Base-by-base conservation (phyloP, 2,888 invertebrate genomes). In the Plagodis pulveraria region DNA sequence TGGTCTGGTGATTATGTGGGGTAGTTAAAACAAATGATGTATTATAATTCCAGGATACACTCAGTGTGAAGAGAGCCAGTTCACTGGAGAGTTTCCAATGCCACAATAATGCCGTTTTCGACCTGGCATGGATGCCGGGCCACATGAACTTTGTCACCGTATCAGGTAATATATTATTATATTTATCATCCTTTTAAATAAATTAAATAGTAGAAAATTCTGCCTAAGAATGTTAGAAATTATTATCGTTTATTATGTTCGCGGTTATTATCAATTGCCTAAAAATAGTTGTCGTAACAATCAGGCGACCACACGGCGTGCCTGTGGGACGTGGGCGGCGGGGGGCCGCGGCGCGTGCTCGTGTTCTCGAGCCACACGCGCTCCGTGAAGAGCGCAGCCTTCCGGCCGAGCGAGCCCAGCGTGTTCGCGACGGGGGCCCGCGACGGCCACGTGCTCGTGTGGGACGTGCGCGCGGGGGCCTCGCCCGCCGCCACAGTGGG, bases 81-180 rank as follows among this genome's bases (percentile, higher is more conserved):
- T 73, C 86, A 0, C 70, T 94, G 40, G 90, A 89, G 46, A 91
- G 93, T 0, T 93, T 93, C 60, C 94, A 94, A 69, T 94, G 94
- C 60, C 98, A 98, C 84, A 94, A 94, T 73, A 98, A 98, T 93
- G 98, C 98, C 0, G 96, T 98, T 38, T 98, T 98, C 80, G 98
- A 98, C 83, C 81, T 98, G 53, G 96, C 96, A 0, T 98, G 98
- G 98, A 95, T 96, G 89, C 96, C 96, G 0, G 93, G 94, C 0
- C 94, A 95, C 74, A 94, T 94, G 94, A 96, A 95, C 73, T 93
- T 98, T 58, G 95, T 98, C 0, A 98, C 97, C 5, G 98, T 96
- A 0, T 97, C 98, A 46, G 96, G 96, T 9, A 8, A 38, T 9
- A 38, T 8, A 38, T 8, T 38, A 38, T 38, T 8, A n/a, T 38